Evolutionary conservation across 2,113 vertebrate species (phyloP), one percentile per base, ranked within the genome.

Genomic region (Nyctereutes procyonoides): DNA sequence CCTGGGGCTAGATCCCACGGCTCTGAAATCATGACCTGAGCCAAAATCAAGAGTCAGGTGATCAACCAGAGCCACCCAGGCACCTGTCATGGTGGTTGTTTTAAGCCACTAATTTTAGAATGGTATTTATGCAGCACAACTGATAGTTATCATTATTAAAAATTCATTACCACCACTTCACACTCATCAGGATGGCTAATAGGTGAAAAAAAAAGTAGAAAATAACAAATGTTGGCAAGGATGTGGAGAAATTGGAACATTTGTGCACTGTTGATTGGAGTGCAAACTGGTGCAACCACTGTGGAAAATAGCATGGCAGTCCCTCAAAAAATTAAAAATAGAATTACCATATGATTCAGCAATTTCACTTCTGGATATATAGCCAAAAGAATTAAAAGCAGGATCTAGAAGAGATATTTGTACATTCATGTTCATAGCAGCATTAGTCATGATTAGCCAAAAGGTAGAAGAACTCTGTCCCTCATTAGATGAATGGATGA

Each of bases 281-380:
- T 24, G 16, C 74, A 93, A 76, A 83, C 62, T 51, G 14, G 51
- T 28, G 13, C 8, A 58, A 56, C 53, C 48, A 20, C 63, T n/a
- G 0, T 65, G 28, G 26, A 83, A 83, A 88, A 69, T 3, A 43
- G 26, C 28, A 53, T 3, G 7, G 17, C 0, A 10, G 58, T 1
- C 48, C n/a, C 43, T 90, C 51, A 35, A 81, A 88, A 93, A 65
- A 53, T 38, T 84, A 81, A 81, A 95, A 80, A 43, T 58, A 60
- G 30, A 80, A 84, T 56, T 62, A 28, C 4, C 19, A 48, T 51
- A 15, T 30, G 48, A 92, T 53, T 38, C 62, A 90, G 62, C 67
- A 87, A 56, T 60, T 67, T 43, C 4, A 10, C 30, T 69, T 90
- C 62, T 13, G n/a, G n/a, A n/a, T 53, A 92, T 32, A 32, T 2